phyloP scores from a whole-genome alignment of 2,797 vertebrate genomes.

The Kryptolebias ocellatus region DNA sequence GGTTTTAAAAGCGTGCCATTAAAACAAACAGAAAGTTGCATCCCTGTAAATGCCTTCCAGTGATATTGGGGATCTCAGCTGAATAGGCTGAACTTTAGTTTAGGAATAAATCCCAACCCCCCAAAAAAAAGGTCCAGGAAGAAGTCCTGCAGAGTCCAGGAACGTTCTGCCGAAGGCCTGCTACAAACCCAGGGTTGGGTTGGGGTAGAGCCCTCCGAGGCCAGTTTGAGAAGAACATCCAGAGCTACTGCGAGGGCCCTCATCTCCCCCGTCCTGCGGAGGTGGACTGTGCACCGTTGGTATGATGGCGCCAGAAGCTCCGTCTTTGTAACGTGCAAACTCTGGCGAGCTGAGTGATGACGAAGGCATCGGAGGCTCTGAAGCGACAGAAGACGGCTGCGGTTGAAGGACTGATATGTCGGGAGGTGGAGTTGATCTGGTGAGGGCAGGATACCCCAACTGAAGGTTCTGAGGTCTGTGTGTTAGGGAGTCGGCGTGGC shows the following conservation, averaged over 20 bases:
- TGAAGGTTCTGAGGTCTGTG: slow-evolving; percentile 67
- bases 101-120: slow-evolving; percentile 17
- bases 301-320: slow-evolving; percentile 35
- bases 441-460: slow-evolving; percentile 30
- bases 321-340: slow-evolving; percentile 33
- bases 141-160: slow-evolving; percentile 34
- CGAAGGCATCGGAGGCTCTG: slow-evolving; percentile 46
- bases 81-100: slow-evolving; percentile 38
- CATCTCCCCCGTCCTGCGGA: slow-evolving; percentile 45
- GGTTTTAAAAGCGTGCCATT: slow-evolving; percentile 66
- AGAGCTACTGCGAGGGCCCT: slow-evolving; percentile 44
- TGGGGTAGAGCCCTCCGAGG: slow-evolving; percentile 33
- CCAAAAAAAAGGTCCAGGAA: slow-evolving; percentile 37
- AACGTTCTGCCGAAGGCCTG: slow-evolving; percentile 35
- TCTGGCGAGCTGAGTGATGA: slow-evolving; percentile 48
- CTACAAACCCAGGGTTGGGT: slow-evolving; percentile 61
- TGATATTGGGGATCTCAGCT: slow-evolving; percentile 18
- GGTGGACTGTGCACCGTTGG: slow-evolving; percentile 58
- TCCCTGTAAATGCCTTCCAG: slow-evolving; percentile 53
- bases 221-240: slow-evolving; percentile 62
- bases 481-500: slow-evolving; percentile 36
- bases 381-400: slow-evolving; percentile 24
- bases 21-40: slow-evolving; percentile 50
- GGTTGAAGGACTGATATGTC: slow-evolving; percentile 27
- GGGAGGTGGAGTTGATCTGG: slow-evolving; percentile 34